These are phyloP conservation scores for Protophormia terraenovae DNA, from an alignment of 2,888 invertebrate species.

Conservation along the genomic window DNA sequence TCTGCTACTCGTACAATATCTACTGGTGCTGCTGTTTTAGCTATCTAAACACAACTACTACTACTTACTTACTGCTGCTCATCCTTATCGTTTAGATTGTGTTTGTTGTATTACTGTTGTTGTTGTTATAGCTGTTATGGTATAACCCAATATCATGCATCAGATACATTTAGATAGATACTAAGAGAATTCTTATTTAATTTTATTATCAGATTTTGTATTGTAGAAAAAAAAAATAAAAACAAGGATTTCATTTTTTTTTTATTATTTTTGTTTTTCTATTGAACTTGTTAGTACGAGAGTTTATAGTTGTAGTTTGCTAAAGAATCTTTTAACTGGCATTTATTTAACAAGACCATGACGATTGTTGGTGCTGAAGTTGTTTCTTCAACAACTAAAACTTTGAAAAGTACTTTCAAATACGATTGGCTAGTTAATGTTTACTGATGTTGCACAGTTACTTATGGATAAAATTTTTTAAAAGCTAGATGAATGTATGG, in stretches of 20 bases:
- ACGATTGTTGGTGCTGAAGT: background rate
- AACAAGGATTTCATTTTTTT: too few species aligned
- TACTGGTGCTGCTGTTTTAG: conserved; percentile 15
- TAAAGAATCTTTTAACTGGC: background rate
- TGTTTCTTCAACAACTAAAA: too few species aligned
- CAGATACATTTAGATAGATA: background rate
- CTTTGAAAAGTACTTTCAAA: background rate
- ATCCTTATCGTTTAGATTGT: background rate
- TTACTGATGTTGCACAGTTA: background rate
- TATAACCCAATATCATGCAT: background rate
- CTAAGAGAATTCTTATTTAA: background rate
- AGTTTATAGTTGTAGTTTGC: background rate
- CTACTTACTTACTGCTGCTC: background rate
- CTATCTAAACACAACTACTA: too few species aligned
- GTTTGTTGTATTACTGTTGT: too few species aligned
- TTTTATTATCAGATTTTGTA: background rate
- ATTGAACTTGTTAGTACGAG: background rate
- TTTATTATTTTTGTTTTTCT: too few species aligned
- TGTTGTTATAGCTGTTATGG: too few species aligned
- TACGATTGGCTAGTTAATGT: background rate
- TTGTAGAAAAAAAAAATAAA: background rate
- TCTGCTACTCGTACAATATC: background rate
- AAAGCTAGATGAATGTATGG: background rate
- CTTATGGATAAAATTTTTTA: background rate
- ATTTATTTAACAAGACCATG: background rate